Percentiles rank a stretch among this genome's conserved stretches.
Conservation (phyloP, 2,797 vertebrate genomes). For the Sebastes diaconus region DNA sequence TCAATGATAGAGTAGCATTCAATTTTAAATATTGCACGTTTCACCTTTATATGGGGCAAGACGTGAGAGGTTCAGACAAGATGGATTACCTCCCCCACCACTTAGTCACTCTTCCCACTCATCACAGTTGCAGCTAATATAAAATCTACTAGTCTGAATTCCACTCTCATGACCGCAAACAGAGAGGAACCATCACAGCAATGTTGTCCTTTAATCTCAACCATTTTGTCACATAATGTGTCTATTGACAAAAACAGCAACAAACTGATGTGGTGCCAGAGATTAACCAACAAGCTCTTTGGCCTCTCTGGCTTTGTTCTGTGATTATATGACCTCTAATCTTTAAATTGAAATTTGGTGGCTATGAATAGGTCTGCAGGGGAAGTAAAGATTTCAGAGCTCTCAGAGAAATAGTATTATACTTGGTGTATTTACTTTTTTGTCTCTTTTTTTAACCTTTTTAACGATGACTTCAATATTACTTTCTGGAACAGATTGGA, state of each 20-base stretch:
- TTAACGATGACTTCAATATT: background rate
- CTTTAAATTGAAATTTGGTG: conserved; percentile 9
- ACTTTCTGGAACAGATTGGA: background rate
- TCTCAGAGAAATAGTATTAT: background rate
- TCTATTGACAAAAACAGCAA: conserved; percentile 11
- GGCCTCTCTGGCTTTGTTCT: conserved; percentile 20
- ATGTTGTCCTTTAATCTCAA: background rate
- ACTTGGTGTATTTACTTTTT: background rate
- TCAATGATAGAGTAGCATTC: background rate
- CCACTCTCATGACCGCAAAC: background rate
- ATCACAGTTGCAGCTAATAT: background rate
- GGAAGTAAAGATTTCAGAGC: background rate
- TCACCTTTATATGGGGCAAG: background rate
- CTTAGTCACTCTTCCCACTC: background rate
- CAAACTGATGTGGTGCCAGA: background rate
- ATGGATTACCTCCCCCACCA: background rate
- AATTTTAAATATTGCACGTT: background rate
- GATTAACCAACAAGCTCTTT: conserved; percentile 23
- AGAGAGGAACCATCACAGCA: background rate
- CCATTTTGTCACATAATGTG: background rate
- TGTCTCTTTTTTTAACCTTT: background rate
- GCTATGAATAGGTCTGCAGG: background rate
- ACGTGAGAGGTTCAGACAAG: background rate
- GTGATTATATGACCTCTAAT: conserved; percentile 32
- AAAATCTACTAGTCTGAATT: background rate